A percentile compares a stretch with the other conserved stretches of the same genome.
These are phyloP conservation scores for Agriopis marginaria DNA, from an alignment of 2,888 invertebrate species.

Conservation along the genomic window DNA sequence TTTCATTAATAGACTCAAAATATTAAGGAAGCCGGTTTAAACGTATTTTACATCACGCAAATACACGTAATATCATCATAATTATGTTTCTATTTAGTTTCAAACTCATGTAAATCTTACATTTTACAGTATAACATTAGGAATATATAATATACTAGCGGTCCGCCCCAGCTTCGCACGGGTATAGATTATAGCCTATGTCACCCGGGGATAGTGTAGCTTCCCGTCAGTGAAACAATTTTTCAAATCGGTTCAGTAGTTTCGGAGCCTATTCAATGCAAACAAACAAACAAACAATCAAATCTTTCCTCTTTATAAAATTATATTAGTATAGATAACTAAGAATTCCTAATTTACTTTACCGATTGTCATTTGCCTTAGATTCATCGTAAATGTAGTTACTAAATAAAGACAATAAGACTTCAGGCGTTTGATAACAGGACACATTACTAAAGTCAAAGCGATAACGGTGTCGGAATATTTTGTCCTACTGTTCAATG, in stretches of 20 bases:
- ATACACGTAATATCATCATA: no score
- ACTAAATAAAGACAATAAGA: conserved; percentile 35
- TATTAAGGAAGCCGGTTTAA: background rate
- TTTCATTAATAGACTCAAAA: background rate
- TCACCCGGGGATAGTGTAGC: no score
- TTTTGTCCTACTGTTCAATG: conserved; percentile 41
- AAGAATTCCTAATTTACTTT: background rate
- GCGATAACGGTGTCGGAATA: conserved; percentile 64
- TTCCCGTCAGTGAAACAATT: no score
- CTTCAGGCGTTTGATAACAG: conserved; percentile 61
- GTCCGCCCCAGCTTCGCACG: no score
- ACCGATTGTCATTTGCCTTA: background rate
- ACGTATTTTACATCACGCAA: no score
- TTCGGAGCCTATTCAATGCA: no score
- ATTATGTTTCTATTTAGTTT: background rate
- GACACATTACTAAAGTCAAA: conserved; percentile 59
- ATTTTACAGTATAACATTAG: background rate
- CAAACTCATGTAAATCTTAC: background rate
- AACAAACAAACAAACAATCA: no score
- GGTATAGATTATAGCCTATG: no score
- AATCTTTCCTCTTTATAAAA: no score
- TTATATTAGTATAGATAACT: no score
- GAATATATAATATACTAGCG: no score
- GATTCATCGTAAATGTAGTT: conserved; percentile 20
- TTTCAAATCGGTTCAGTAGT: no score